Conservation (phyloP, 2,113 vertebrate species). For the Seriola quinqueradiata region DNA sequence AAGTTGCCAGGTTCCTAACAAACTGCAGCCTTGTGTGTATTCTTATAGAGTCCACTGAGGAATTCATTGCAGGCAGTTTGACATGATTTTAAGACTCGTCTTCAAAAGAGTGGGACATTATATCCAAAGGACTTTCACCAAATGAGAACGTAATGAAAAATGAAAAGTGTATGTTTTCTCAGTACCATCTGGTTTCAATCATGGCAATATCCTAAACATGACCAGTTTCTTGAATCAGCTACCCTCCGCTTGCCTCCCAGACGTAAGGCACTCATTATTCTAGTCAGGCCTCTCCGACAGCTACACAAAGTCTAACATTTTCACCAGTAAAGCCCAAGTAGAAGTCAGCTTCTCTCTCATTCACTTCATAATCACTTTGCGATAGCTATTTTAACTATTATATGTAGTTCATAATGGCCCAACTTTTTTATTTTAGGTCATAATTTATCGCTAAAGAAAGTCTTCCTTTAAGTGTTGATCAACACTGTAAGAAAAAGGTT, state of each 20-base stretch:
- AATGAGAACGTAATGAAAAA: slow-evolving; percentile 73
- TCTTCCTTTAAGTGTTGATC: not conserved
- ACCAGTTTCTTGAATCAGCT: slow-evolving; percentile 66
- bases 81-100: slow-evolving; percentile 32
- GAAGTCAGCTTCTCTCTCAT: slow-evolving; percentile 7
- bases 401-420: not conserved
- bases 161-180: slow-evolving; percentile 75
- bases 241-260: slow-evolving; percentile 64
- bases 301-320: slow-evolving; percentile 43
- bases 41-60: slow-evolving; percentile 33
- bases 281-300: slow-evolving; percentile 68
- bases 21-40: slow-evolving; percentile 1
- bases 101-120: slow-evolving; percentile 39
- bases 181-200: slow-evolving; percentile 75
- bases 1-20: slow-evolving; percentile 31
- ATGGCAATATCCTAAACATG: slow-evolving; percentile 77
- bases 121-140: slow-evolving; percentile 47
- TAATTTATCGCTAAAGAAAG: not conserved
- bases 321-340: slow-evolving; percentile 34
- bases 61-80: slow-evolving; percentile 30
- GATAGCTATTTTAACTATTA: slow-evolving; percentile 14
- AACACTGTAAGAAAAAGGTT: not conserved
- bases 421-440: not conserved
- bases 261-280: slow-evolving; percentile 75
- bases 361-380: slow-evolving; percentile 9